Conservation (phyloP, 1,140 invertebrate genomes). For the Zophobas morio region DNA sequence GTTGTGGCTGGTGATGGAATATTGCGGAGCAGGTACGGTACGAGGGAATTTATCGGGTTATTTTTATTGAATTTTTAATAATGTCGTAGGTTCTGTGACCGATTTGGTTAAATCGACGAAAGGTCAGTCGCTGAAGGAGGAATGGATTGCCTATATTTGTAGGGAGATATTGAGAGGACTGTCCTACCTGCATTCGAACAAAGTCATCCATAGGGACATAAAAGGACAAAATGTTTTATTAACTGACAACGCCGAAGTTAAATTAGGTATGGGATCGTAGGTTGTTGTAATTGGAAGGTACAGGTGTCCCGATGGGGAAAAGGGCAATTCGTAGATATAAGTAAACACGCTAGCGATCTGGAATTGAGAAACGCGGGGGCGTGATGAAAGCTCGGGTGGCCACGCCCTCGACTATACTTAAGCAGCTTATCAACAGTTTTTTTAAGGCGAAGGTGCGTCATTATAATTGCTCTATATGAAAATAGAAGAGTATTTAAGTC, state of each 20-base stretch:
- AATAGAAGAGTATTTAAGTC: too few relatives aligned
- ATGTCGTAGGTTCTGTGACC: slow-evolving; percentile 86
- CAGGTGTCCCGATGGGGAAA: slow-evolving; percentile 53
- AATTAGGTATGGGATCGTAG: slow-evolving; percentile 78
- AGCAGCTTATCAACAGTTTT: too few relatives aligned
- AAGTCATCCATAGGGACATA: slow-evolving; percentile 99
- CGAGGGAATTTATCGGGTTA: neutral
- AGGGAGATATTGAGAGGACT: slow-evolving; percentile 97
- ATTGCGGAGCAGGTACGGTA: slow-evolving; percentile 92
- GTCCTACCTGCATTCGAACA: slow-evolving; percentile 97
- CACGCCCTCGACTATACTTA: too few relatives aligned
- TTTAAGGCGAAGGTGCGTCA: too few relatives aligned
- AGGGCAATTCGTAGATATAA: neutral
- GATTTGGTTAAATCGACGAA: slow-evolving; percentile 99
- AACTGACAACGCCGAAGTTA: slow-evolving; percentile 99
- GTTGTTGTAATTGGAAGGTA: too few relatives aligned
- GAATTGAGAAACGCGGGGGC: too few relatives aligned
- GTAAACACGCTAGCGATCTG: too few relatives aligned
- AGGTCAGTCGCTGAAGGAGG: slow-evolving; percentile 97
- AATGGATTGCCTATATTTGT: slow-evolving; percentile 99
- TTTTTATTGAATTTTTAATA: neutral
- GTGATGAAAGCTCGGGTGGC: too few relatives aligned
- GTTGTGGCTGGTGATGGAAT: slow-evolving; percentile 99
- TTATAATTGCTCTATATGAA: too few relatives aligned
- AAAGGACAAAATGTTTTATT: slow-evolving; percentile 99